phyloP scores from a whole-genome alignment of 1,140 invertebrate species.

The Antheraea pernyi region DNA sequence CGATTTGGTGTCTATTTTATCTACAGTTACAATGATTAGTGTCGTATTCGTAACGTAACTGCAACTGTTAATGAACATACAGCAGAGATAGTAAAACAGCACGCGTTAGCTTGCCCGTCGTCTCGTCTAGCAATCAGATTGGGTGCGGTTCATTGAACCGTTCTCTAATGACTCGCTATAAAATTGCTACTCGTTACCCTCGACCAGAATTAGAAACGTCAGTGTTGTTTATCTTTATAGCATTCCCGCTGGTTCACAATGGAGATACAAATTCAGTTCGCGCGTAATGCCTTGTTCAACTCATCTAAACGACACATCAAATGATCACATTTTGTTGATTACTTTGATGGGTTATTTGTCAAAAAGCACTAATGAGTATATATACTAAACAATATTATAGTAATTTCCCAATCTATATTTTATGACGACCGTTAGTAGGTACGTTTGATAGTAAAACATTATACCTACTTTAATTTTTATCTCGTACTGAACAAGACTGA shows the following conservation, averaged over 20 bases:
- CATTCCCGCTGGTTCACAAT: conserved; percentile 8
- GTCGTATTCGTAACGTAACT: background rate
- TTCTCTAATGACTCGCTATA: conserved; percentile 40
- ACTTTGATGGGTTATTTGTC: background rate
- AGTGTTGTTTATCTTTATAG: conserved; percentile 9
- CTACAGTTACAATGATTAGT: background rate
- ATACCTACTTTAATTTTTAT: too few species aligned
- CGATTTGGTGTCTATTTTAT: background rate
- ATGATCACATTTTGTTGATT: background rate
- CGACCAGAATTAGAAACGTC: conserved; percentile 15
- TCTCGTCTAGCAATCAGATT: conserved; percentile 42
- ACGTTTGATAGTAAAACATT: too few species aligned
- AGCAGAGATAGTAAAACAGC: conserved; percentile 1
- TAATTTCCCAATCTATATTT: too few species aligned
- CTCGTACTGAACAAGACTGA: too few species aligned
- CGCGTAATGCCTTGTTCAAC: background rate
- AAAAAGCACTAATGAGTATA: background rate
- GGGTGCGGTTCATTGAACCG: conserved; percentile 32
- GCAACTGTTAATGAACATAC: conserved; percentile 25
- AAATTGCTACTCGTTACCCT: conserved; percentile 32
- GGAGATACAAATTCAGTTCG: background rate
- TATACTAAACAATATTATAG: too few species aligned
- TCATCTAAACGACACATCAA: conserved; percentile 4
- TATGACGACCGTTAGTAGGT: too few species aligned
- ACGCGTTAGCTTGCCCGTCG: conserved; percentile 20